Evolutionary conservation across 2,797 vertebrate species (phyloP), one percentile per base, ranked within the genome.

Genomic region (Falco novaeseelandiae): DNA sequence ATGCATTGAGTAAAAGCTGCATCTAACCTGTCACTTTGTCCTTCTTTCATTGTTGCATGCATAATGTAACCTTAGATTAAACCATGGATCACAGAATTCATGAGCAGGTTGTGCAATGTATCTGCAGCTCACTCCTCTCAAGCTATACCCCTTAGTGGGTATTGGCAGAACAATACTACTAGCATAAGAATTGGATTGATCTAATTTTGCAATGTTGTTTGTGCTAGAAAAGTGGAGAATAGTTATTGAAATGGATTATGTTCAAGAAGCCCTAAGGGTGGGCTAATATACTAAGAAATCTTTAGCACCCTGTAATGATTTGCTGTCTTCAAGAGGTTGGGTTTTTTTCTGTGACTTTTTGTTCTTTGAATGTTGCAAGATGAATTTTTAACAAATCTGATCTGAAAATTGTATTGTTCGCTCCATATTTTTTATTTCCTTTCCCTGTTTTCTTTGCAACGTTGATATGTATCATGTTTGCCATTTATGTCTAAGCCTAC

Each of bases 101-200:
- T 6, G 18, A 87, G 38, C 42, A 69, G 42, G 17, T 66, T 74
- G 34, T 87, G 40, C 40, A 13, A 27, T 8, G 3, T 71, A 15
- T 51, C 65, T 79, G 40, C 92, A 0, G 0, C 11, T 65, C 17
- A 62, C 16, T 84, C 23, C 48, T 82, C 66, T 94, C 61, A 96
- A 96, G 34, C 70, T 95, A 87, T 59, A 29, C 54, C 38, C 67
- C 76, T 76, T 94, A 89, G 94, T 93, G 69, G 54, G 65, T 97
- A 89, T 96, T 96, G 96, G 82, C 87, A 96, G 83, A 87, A 88
- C 76, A 79, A 77, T 91, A 54, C 55, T 81, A 51, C 90, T 94
- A 97, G 94, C 92, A 90, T 98, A 96, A 97, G 90, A 98, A 97
- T 89, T 93, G 96, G 70, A 71, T 86, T 78, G 85, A 97, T 95